These are phyloP conservation scores for Melieria picta DNA, from an alignment of 2,888 invertebrate species.

Conservation along the genomic window DNA sequence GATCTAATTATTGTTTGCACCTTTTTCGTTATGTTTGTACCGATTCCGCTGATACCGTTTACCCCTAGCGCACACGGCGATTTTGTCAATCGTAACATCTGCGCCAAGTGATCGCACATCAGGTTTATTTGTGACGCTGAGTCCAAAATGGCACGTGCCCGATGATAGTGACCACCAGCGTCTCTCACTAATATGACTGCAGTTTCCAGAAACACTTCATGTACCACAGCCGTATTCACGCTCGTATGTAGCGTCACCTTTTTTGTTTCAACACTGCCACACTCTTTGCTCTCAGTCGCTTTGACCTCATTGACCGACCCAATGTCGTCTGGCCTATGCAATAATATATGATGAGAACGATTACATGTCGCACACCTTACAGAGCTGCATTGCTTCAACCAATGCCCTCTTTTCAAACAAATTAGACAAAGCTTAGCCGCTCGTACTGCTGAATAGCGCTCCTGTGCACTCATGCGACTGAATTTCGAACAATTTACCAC, in stretches of 20 bases:
- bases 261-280: neutral
- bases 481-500: constrained; percentile 24
- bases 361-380: constrained; percentile 16
- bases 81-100: constrained; percentile 4
- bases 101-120: constrained; percentile 28
- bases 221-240: neutral
- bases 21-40: neutral
- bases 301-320: neutral
- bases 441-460: constrained; percentile 15
- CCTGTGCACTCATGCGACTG: constrained; percentile 4
- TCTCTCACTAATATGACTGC: constrained; percentile 14
- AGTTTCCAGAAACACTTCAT: constrained; percentile 32
- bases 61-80: neutral
- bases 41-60: too few species aligned
- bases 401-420: constrained; percentile 23
- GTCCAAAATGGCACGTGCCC: constrained; percentile 31
- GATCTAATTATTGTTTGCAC: neutral
- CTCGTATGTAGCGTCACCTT: neutral
- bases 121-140: constrained; percentile 36
- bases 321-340: constrained; percentile 2
- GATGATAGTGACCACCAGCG: constrained; percentile 25
- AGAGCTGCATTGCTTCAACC: neutral
- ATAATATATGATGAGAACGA: constrained; percentile 13
- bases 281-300: neutral
- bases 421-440: constrained; percentile 20